phyloP scores from a whole-genome alignment of 2,113 vertebrate genomes.

The Galeopterus variegatus region DNA sequence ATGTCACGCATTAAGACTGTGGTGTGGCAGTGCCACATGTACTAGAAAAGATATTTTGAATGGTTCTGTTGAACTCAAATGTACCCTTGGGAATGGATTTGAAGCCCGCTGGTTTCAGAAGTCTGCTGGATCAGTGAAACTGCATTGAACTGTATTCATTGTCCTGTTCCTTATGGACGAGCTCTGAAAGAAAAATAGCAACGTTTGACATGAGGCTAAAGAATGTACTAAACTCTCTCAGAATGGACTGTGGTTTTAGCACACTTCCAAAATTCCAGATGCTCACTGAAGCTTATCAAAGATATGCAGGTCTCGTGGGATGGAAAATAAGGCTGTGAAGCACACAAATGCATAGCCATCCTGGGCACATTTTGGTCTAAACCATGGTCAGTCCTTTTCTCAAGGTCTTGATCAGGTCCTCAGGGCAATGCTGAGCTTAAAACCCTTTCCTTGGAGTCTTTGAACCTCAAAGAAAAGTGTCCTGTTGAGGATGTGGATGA shows the following conservation, averaged over 20 bases:
- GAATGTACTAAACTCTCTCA: neutral
- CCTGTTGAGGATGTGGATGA: neutral
- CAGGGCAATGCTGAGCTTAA: neutral
- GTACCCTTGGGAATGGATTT: neutral
- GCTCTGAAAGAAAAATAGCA: slow-evolving; percentile 16
- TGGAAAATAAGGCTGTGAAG: neutral
- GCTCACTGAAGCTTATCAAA: neutral
- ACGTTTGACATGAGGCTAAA: neutral
- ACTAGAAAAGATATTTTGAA: neutral
- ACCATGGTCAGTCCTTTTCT: neutral
- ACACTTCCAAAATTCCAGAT: slow-evolving; percentile 68
- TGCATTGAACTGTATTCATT: neutral
- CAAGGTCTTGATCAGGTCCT: neutral
- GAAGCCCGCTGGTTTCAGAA: neutral
- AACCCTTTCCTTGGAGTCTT: neutral
- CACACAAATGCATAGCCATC: too few species aligned
- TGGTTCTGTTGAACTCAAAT: neutral
- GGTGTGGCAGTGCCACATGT: neutral
- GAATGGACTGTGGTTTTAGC: slow-evolving; percentile 41
- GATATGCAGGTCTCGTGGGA: accelerated
- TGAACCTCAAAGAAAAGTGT: neutral
- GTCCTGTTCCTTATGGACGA: neutral
- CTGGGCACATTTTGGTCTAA: neutral
- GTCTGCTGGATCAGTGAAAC: neutral
- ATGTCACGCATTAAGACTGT: neutral